Conservation (phyloP, 1,140 invertebrate species). For the Drosophila pruinosa region DNA sequence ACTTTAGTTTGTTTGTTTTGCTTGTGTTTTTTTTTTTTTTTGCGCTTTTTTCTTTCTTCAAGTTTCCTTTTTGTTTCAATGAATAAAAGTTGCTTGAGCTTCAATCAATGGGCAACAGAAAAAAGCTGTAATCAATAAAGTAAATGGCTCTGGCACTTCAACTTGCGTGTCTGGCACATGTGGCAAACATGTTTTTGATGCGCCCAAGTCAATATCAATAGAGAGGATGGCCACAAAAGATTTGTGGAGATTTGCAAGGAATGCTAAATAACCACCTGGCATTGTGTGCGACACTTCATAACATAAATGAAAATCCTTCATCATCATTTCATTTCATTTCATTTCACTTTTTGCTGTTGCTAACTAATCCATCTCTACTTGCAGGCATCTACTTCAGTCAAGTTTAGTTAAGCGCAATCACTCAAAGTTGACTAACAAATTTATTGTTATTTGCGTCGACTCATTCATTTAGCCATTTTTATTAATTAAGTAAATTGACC, state of each 20-base stretch:
- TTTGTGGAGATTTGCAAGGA: background rate
- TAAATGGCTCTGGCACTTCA: constrained; percentile 68
- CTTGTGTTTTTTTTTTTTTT: background rate
- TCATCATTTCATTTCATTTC: background rate
- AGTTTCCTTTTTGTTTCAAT: background rate
- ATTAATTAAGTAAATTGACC: constrained; percentile 75
- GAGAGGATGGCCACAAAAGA: background rate
- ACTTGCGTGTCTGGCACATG: constrained; percentile 40
- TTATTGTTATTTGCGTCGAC: constrained; percentile 22
- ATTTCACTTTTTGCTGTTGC: background rate
- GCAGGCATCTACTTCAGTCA: background rate
- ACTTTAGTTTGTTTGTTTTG: background rate
- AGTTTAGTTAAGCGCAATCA: constrained; percentile 6
- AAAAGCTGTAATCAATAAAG: constrained; percentile 72
- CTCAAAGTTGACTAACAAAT: background rate
- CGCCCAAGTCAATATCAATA: constrained; percentile 10
- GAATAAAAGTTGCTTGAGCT: constrained; percentile 39
- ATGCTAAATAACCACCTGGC: constrained; percentile 1
- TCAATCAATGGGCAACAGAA: constrained; percentile 33
- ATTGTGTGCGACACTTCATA: constrained; percentile 10
- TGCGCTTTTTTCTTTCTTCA: constrained; percentile 5
- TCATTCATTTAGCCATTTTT: constrained; percentile 60
- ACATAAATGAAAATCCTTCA: constrained; percentile 14
- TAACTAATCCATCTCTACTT: background rate
- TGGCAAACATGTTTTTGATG: constrained; percentile 37